Evolutionary conservation across 2,113 vertebrate genomes (phyloP), one percentile per base, ranked within the genome.

Genomic region (Grallaria varia): DNA sequence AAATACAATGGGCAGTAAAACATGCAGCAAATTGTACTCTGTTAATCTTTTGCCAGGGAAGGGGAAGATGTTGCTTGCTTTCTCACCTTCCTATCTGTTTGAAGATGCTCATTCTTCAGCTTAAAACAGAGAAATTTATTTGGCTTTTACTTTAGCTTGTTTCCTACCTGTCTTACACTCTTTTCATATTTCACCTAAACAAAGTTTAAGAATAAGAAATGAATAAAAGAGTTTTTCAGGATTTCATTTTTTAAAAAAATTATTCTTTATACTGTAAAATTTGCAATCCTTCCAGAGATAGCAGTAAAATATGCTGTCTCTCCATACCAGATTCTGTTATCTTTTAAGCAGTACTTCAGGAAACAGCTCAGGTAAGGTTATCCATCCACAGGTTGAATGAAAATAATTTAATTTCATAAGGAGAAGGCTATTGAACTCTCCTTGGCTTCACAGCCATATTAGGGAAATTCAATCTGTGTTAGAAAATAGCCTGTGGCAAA

Each of bases 381-480:
- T 88, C 64, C 68, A 53, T 93, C 87, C 64, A 67, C 52, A 84
- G 55, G 42, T 53, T 86, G 95, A 94, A 75, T 82, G 64, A 91
- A 95, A 93, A 94, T 90, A 95, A 90, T 94, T 81, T 77, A 23
- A 77, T 96, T 94, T 91, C 33, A 9, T 92, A 77, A 59, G 82
- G 56, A 79, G 72, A 67, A 88, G 35, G 76, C 63, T 96, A 44
- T 77, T 96, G 87, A 96, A 94, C 95, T 94, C 50, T 80, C 59
- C 63, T 58, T 95, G 89, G 74, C 84, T 96, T 93, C 76, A 44
- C 59, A 92, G 60, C 79, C 64, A 21, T 95, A 94, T 93, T 96
- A 96, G 87, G 85, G 87, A 96, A 96, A 95, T 94, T 80, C 84
- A 96, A 83, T 97, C 90, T 88, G n/a, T 89, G 55, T 59, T 90